Evolutionary conservation across 2,797 vertebrate species (phyloP).

Genomic region (Crocidura indochinensis): DNA sequence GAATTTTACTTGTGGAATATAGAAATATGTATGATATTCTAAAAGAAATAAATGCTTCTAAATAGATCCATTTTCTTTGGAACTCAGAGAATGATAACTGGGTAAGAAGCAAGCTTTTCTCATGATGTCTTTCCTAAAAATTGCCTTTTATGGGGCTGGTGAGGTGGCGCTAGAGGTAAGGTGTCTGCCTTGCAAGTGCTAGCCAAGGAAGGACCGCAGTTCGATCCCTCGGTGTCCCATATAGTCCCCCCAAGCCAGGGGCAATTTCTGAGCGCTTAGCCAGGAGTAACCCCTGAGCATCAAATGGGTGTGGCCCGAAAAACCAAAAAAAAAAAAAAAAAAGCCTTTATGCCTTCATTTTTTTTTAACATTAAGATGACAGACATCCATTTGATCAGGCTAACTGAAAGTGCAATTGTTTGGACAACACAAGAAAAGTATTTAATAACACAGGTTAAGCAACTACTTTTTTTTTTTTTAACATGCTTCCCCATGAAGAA

Average conservation of each 20-base stretch:
- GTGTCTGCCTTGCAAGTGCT: too few species aligned
- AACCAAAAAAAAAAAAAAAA: too few species aligned
- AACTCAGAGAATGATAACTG: constrained; percentile 7
- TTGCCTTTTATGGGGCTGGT: too few species aligned
- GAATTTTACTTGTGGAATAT: constrained; percentile 12
- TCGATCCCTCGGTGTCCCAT: too few species aligned
- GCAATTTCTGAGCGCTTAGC: too few species aligned
- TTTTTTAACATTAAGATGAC: constrained; percentile 66
- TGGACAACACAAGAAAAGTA: constrained; percentile 55
- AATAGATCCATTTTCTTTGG: constrained; percentile 23
- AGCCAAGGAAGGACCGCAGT: too few species aligned
- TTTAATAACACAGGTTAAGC: constrained; percentile 32
- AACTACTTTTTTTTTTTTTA: not conserved
- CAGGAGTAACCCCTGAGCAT: too few species aligned
- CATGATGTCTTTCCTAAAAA: constrained; percentile 59
- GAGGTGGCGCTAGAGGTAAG: too few species aligned
- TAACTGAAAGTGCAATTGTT: constrained; percentile 54
- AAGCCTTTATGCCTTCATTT: constrained; percentile 51
- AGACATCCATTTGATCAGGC: constrained; percentile 18
- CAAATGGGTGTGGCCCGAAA: too few species aligned
- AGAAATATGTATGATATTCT: constrained; percentile 10
- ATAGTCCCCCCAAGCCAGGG: too few species aligned
- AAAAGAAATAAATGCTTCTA: constrained; percentile 1
- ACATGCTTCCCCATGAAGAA: constrained; percentile 47
- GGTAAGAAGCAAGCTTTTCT: constrained; percentile 18